Base-by-base conservation (phyloP, 2,797 vertebrate genomes). In the Eulemur rubriventer region DNA sequence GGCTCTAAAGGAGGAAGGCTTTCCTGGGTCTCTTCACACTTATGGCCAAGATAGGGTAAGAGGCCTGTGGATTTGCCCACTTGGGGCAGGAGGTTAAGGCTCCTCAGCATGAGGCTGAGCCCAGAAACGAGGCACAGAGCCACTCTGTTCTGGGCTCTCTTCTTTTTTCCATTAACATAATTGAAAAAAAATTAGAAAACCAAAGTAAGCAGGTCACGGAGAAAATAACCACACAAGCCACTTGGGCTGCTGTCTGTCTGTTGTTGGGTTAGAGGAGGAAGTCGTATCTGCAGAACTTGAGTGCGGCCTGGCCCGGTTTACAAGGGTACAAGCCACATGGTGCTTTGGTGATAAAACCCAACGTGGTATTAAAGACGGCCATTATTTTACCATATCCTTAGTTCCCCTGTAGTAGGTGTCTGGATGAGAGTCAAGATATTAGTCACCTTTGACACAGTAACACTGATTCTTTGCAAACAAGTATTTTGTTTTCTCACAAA, bases 391-490 rank as follows among this genome's bases (percentile, higher is more conserved):
- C 43, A 8, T 35, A 46, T 76, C 94, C 92, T 97, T 38, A 75
- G 11, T 59, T 93, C 59, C 33, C 78, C 78, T 76, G 22, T 26
- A 38, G 43, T 85, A 82, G 46, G 46, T 43, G 6, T 73, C 78
- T 94, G 90, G 81, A 90, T 33, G 41, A 86, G 22, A 80, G 5
- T 89, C 85, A 96, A 86, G 63, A 72, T 83, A 20, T 91, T 80
- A 91, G 90, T 85, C 57, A 95, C 85, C 67, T 96, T 52, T 95
- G 81, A 97, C 78, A 95, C 57, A 94, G 41, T 67, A 94, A 89
- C 78, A 89, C 85, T 75, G 91, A 94, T 67, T 96, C 69, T 89
- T 57, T 52, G 5, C 83, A 97, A 97, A 95, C 63, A 94, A 92
- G 52, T 61, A 89, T 94, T 89, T 96, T 92, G 67, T 95, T 92